These are phyloP conservation scores for Catharus fuscescens DNA, from an alignment of 2,113 vertebrate genomes.

Conservation along the genomic window DNA sequence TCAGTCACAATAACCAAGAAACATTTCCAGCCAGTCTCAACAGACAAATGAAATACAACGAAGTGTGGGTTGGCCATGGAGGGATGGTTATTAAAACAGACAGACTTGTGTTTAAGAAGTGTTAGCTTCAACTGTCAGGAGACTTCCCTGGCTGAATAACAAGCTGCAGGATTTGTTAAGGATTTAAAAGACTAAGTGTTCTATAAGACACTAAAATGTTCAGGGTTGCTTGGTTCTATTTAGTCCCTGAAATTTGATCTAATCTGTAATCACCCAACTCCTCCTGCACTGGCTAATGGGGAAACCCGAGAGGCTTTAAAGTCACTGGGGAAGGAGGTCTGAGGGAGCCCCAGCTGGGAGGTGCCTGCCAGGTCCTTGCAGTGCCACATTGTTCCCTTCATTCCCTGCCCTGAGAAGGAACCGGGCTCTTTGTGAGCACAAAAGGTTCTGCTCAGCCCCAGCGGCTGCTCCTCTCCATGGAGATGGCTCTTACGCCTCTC, in stretches of 20 bases:
- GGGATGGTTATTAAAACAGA: conserved; percentile 27
- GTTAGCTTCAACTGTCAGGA: conserved; percentile 23
- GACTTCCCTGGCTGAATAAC: neutral
- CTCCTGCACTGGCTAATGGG: neutral
- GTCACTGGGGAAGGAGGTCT: fast-evolving
- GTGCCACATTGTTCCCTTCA: fast-evolving
- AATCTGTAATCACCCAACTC: neutral
- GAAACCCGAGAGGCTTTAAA: neutral
- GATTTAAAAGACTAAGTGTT: neutral
- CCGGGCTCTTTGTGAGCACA: neutral
- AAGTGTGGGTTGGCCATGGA: neutral
- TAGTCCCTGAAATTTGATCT: neutral
- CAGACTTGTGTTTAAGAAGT: conserved; percentile 27
- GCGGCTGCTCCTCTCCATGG: conserved; percentile 22
- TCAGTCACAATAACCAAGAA: conserved; percentile 35
- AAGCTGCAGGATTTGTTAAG: neutral
- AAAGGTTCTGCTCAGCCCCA: neutral
- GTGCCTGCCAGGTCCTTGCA: neutral
- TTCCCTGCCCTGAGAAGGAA: neutral
- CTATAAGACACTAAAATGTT: neutral
- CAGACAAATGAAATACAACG: conserved; percentile 21
- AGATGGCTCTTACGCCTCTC: neutral
- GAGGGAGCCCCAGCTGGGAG: neutral
- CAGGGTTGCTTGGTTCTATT: neutral
- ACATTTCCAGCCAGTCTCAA: neutral